A percentile compares a stretch with the other conserved stretches of the same genome.
These are phyloP conservation scores for Onthophagus sagittarius DNA, from an alignment of 2,888 invertebrate species.

Conservation along the genomic window DNA sequence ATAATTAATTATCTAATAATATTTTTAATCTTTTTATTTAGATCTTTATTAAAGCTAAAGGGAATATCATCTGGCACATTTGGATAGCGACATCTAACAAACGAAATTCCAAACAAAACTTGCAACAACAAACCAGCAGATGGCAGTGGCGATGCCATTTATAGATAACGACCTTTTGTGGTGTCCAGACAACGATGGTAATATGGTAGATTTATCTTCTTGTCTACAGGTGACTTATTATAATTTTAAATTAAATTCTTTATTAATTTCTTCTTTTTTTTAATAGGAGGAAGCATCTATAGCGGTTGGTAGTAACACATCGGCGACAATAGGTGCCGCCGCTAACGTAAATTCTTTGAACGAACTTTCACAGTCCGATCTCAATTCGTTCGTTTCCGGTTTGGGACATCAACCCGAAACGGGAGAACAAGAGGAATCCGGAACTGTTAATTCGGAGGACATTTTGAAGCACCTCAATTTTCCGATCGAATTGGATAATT, in stretches of 20 bases:
- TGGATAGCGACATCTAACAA: not conserved
- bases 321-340: slow-evolving; percentile 46
- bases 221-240: slow-evolving; percentile 71
- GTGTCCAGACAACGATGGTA: slow-evolving; percentile 93
- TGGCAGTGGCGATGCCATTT: slow-evolving; percentile 85
- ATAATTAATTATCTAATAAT: too few species aligned
- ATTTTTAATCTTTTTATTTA: slow-evolving; percentile 27
- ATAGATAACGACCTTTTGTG: slow-evolving; percentile 92
- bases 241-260: not conserved
- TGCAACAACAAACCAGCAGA: slow-evolving; percentile 54
- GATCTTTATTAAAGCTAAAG: slow-evolving; percentile 35
- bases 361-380: slow-evolving; percentile 69
- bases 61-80: not conserved
- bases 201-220: slow-evolving; percentile 86
- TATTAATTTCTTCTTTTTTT: slow-evolving; percentile 35
- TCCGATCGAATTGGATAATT: slow-evolving; percentile 82
- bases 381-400: slow-evolving; percentile 65
- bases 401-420: slow-evolving; percentile 35
- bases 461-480: slow-evolving; percentile 79
- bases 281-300: slow-evolving; percentile 63
- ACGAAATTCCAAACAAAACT: slow-evolving; percentile 35
- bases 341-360: slow-evolving; percentile 37
- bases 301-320: slow-evolving; percentile 53
- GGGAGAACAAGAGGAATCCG: slow-evolving; percentile 43
- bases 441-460: slow-evolving; percentile 64